Conservation (phyloP, 2,797 vertebrate genomes). For the Enteromius argenteus region DNA sequence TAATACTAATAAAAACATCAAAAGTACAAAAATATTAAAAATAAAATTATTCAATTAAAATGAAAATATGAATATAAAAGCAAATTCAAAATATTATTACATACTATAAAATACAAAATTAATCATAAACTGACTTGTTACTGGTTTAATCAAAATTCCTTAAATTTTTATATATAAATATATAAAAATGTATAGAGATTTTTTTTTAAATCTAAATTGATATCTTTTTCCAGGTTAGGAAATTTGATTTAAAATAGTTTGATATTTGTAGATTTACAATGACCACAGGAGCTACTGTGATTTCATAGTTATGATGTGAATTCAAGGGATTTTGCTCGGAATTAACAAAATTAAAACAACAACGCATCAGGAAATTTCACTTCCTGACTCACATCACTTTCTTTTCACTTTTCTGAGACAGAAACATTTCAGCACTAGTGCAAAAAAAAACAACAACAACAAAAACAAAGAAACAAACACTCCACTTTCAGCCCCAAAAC, state of each 20-base stretch:
- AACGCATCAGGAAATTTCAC: background rate
- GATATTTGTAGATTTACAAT: background rate
- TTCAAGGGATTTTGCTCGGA: background rate
- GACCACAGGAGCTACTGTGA: background rate
- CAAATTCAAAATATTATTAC: background rate
- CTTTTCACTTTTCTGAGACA: background rate
- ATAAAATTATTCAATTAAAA: background rate
- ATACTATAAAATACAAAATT: background rate
- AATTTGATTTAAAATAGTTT: background rate
- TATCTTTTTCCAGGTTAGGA: background rate
- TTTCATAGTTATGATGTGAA: background rate
- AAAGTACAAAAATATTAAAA: background rate
- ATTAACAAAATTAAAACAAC: background rate
- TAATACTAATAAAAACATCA: background rate
- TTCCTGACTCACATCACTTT: background rate
- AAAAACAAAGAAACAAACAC: too few species aligned
- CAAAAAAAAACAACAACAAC: background rate
- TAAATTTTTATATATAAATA: too few species aligned
- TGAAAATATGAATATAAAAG: background rate
- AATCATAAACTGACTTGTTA: too few species aligned
- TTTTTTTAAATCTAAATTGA: background rate
- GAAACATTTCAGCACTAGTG: background rate
- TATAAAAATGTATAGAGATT: too few species aligned
- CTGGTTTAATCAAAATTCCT: background rate
- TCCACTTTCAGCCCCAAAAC: background rate